Percentiles rank a stretch among this genome's conserved stretches.
These are phyloP conservation scores for Lacerta bilineata DNA, from an alignment of 2,797 vertebrate genomes.

Conservation along the genomic window DNA sequence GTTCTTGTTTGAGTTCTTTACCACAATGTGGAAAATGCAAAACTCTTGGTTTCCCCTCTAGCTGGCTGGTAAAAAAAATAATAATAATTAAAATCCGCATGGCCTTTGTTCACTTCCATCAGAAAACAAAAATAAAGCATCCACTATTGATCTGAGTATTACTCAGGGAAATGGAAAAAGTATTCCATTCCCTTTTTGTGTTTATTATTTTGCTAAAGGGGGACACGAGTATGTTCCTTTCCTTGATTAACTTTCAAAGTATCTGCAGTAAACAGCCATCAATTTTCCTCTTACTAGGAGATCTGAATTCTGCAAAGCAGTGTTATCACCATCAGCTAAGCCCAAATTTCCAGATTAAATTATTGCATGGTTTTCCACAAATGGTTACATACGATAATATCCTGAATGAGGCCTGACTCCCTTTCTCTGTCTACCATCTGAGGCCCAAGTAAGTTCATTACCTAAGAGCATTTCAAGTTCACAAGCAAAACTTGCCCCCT, in stretches of 20 bases:
- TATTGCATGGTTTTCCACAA: not conserved
- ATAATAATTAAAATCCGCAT: slow-evolving; percentile 16
- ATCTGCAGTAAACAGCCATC: slow-evolving; percentile 1
- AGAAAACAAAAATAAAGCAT: not conserved
- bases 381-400: not conserved
- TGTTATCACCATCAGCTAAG: not conserved
- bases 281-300: not conserved
- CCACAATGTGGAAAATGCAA: slow-evolving; percentile 49
- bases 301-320: not conserved
- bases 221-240: not conserved
- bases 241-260: slow-evolving; percentile 30
- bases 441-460: not conserved
- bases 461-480: not conserved
- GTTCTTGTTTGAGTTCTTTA: slow-evolving; percentile 64
- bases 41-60: accelerated
- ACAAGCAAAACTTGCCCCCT: too few species aligned
- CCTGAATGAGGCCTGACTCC: not conserved
- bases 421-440: not conserved
- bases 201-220: not conserved
- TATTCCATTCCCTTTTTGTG: not conserved
- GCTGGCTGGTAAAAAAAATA: slow-evolving; percentile 4
- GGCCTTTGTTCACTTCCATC: not conserved
- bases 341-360: not conserved
- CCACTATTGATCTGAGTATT: not conserved
- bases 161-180: not conserved